Base-by-base conservation (phyloP, 2,888 invertebrate genomes). In the Choristoneura rosaceana region DNA sequence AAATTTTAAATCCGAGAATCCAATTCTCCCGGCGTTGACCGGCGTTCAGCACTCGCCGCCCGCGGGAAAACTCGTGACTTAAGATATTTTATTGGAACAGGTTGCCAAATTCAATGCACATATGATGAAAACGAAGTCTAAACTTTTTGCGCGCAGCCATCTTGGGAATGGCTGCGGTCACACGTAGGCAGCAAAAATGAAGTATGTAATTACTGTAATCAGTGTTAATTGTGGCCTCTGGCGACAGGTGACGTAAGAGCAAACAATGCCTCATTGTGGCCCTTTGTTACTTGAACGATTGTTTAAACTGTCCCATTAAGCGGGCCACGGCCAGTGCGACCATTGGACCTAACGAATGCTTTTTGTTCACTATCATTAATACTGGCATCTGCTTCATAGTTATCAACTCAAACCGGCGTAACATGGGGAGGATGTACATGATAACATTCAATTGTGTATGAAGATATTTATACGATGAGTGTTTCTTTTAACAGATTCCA, bases 221-320 rank as follows among this genome's bases (percentile, higher is more conserved):
- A 87, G 78, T 79, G 84, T 86, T 85, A 88, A 89, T 88, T 84
- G 83, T 82, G 74, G 76, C 81, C 79, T 65, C 62, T 25, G 71
- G 76, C 79, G 85, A 82, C 87, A 86, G 89, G 87, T 90, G 88
- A 86, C 80, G 83, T 82, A 81, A 79, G 80, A 83, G 82, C 66
- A 84, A 83, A 90, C 88, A 88, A 87, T 88, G 82, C 79, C 71
- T 81, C 81, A 81, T 85, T 84, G 84, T 82, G 74, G 78, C 80
- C 84, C 83, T 86, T 84, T 86, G 83, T 85, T 82, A 76, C 77
- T 81, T 77, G 77, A 82, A 80, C 85, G 85, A 87, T 85, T 88
- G 85, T 85, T 87, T 86, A 82, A 85, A 85, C 82, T 85, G 85
- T 85, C 86, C 86, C 86, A 87, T 86, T 87, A 84, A 71, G 58